Evolutionary conservation across 2,888 invertebrate genomes (phyloP).

Genomic region (Rotaria magnacalcarata): DNA sequence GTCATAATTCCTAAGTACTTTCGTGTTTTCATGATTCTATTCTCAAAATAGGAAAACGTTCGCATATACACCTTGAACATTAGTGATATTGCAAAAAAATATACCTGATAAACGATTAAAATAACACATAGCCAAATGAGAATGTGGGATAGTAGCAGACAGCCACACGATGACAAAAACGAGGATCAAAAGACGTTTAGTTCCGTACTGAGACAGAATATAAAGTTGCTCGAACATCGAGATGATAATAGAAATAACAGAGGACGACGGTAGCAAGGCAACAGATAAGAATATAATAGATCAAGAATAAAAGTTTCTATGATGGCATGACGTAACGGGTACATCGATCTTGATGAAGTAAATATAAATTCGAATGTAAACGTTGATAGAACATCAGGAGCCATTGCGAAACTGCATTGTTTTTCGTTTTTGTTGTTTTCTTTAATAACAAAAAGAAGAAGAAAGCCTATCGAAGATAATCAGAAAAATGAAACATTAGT

Average conservation of each 20-base stretch:
- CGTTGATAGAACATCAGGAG: conserved; percentile 16
- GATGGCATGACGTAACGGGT: not conserved
- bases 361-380: not conserved
- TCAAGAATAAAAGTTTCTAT: not conserved
- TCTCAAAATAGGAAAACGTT: not conserved
- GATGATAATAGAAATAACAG: not conserved
- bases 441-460: not conserved
- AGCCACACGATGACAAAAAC: not conserved
- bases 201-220: not conserved
- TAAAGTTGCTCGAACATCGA: not conserved
- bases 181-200: not conserved
- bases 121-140: conserved; percentile 27
- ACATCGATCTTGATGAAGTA: not conserved
- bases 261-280: not conserved
- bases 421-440: not conserved
- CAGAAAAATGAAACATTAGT: not conserved
- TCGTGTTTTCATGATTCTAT: no score
- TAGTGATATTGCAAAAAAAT: not conserved
- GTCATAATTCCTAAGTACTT: no score
- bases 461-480: not conserved
- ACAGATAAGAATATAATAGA: not conserved
- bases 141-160: not conserved
- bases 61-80: not conserved
- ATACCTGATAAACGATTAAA: conserved; percentile 34
- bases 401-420: not conserved